These are phyloP conservation scores for Trididemnum nubilum DNA, from an alignment of 23 tunicate genomes.

Conservation along the genomic window DNA sequence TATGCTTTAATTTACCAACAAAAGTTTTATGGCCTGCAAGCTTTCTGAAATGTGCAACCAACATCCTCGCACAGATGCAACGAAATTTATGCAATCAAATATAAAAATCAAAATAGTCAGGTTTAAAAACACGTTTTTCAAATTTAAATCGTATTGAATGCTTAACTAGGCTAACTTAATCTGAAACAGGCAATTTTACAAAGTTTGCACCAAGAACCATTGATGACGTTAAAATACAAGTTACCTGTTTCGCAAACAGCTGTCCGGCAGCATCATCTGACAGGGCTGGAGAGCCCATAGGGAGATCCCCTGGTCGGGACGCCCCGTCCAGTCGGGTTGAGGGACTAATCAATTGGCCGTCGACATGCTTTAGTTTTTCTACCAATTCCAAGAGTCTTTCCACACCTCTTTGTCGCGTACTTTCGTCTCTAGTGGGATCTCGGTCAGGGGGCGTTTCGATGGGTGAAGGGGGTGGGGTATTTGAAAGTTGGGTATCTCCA, in stretches of 20 bases:
- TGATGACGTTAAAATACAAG: no score
- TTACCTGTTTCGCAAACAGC: conserved; percentile 55
- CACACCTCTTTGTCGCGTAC: conserved; percentile 35
- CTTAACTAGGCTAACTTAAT: no score
- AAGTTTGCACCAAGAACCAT: no score
- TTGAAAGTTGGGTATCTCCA: conserved; percentile 15
- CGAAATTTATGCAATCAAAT: no score
- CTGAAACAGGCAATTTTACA: no score
- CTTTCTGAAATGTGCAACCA: no score
- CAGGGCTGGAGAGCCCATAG: background rate
- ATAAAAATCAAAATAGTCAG: no score
- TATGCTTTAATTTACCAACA: no score
- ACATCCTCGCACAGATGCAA: no score
- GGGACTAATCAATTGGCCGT: conserved; percentile 34
- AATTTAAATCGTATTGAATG: no score
- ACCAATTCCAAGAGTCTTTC: conserved; percentile 47
- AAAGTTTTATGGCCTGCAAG: no score
- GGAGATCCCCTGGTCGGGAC: conserved; percentile 2
- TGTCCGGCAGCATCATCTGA: conserved; percentile 38
- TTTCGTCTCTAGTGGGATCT: conserved; percentile 22
- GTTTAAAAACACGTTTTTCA: no score
- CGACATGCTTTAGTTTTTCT: conserved; percentile 49
- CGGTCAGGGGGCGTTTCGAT: conserved; percentile 16
- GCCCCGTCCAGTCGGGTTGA: conserved; percentile 5
- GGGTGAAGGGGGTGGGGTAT: conserved; percentile 2